Evolutionary conservation across 2,113 vertebrate species (phyloP), one percentile per base, ranked within the genome.

Genomic region (Varanus salvator): DNA sequence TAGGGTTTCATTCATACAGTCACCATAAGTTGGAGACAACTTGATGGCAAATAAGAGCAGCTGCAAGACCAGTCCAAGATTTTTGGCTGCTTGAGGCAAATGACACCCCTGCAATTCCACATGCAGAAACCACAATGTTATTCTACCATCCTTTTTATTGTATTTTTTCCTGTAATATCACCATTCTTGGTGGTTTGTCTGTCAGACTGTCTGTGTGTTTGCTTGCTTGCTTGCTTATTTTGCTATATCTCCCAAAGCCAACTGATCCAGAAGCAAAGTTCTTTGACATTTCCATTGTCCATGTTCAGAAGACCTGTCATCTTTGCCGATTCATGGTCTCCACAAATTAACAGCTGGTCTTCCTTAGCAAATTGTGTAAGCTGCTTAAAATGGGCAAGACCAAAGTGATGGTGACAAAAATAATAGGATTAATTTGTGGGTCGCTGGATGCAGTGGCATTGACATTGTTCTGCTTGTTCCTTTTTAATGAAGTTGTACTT

Each of bases 401-500:
- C 44, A 66, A 57, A 25, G 14, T 84, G 71, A 77, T 84, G n/a
- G 54, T 84, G 71, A 77, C 38, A 77, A 76, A 89, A 89, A 89
- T n/a, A 64, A 75, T 68, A 89, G 80, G 38, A 66, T 89, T 76
- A 76, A 52, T 89, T 50, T 66, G 44, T 76, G 71, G 57, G 19
- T 84, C 57, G 1, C 57, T 76, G 60, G 44, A 75, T 19, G 50
- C 14, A 31, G 72, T 57, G 71, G 57, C 60, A 89, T 76, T 31
- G 50, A 17, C 17, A n/a, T 50, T 84, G 69, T 38, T 66, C 38
- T 50, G 38, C 60, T 77, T 76, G 38, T 84, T 84, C 69, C 48
- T 64, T 76, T 89, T 76, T 52, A 38, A 89, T 84, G 71, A 75
- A 84, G 29, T 89, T 89, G 14, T 84, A 68, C 23, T 84, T 48